phyloP scores from a whole-genome alignment of 1,140 invertebrate genomes.

The Calosoma granatense region DNA sequence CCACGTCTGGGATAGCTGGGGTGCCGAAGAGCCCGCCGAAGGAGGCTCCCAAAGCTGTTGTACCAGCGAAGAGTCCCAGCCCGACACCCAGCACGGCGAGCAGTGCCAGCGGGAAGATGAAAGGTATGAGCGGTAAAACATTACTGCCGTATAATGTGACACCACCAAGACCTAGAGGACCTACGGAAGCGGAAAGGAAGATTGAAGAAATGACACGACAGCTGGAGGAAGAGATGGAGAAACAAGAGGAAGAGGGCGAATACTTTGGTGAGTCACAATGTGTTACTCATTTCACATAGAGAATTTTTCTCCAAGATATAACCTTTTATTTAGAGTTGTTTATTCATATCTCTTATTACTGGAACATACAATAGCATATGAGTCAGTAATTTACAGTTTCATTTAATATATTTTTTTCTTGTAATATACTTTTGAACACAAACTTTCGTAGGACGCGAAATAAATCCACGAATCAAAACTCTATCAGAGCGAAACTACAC shows the following conservation, averaged over 20 bases:
- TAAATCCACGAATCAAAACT: no score
- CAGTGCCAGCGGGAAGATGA: constrained; percentile 22
- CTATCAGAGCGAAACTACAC: no score
- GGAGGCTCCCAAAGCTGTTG: constrained; percentile 21
- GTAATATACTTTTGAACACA: no score
- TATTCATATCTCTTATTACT: no score
- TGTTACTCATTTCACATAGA: constrained; percentile 5
- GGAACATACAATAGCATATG: no score
- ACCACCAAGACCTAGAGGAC: constrained; percentile 69
- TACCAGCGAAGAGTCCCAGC: constrained; percentile 30
- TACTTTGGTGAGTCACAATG: constrained; percentile 73
- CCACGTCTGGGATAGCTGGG: constrained; percentile 28
- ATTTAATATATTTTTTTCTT: no score
- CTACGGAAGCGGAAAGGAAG: constrained; percentile 82
- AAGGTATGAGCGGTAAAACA: constrained; percentile 54
- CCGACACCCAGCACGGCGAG: constrained; percentile 41
- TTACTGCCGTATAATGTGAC: constrained; percentile 81
- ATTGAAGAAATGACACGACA: constrained; percentile 83
- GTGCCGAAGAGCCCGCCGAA: constrained; percentile 27
- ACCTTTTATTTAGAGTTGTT: no score
- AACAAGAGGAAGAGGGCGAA: constrained; percentile 86
- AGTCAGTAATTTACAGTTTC: no score
- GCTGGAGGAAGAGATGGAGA: constrained; percentile 90
- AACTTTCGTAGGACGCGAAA: no score
- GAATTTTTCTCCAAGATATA: not conserved